phyloP scores from a whole-genome alignment of 2,113 vertebrate species.

The Oreotrochilus melanogaster region DNA sequence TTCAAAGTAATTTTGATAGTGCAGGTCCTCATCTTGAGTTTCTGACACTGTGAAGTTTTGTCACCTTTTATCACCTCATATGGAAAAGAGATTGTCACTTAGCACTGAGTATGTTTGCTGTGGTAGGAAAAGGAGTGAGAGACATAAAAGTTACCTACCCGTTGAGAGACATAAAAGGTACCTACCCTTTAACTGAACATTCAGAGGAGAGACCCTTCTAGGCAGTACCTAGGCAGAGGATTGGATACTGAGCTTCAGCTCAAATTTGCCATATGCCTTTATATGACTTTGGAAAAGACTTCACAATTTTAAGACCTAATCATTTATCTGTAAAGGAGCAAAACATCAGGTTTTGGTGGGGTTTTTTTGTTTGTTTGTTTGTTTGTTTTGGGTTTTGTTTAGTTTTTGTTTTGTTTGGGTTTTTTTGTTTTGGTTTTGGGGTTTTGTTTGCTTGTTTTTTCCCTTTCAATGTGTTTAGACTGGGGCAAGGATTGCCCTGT shows the following conservation, averaged over 20 bases:
- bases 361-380: too few relatives aligned
- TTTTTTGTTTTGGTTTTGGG: too few relatives aligned
- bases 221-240: neutral
- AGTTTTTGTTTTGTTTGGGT: too few relatives aligned
- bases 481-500: neutral
- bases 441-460: neutral
- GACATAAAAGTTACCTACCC: neutral
- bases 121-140: neutral
- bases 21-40: neutral
- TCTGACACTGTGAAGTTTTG: neutral
- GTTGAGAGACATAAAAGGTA: neutral
- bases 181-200: neutral
- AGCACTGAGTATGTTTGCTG: neutral
- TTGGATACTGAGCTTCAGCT: neutral
- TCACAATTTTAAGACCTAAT: neutral
- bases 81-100: neutral
- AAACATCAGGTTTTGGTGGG: neutral
- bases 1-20: neutral
- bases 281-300: neutral
- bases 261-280: neutral
- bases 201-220: neutral
- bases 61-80: neutral
- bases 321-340: neutral
- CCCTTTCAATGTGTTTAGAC: neutral
- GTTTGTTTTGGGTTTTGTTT: too few relatives aligned